Percentiles rank a stretch among this genome's conserved stretches.
Evolutionary conservation across 1,140 invertebrate species (phyloP).

Genomic region (Augochlora pura): DNA sequence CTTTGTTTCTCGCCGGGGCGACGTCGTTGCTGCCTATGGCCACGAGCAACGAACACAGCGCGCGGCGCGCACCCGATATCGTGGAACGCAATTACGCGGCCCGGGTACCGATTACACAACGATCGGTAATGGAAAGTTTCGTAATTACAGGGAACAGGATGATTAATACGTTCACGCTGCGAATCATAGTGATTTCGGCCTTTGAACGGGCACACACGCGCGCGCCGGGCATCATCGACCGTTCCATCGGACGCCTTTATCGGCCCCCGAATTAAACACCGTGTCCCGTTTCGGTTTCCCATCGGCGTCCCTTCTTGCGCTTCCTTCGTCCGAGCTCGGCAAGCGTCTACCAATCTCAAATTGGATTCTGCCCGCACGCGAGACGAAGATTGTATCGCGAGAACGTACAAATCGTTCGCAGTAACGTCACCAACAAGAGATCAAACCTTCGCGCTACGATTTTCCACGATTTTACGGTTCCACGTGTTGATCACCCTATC

Average conservation of each 20-base stretch:
- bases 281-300: not conserved
- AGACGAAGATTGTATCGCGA: too few species aligned
- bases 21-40: not conserved
- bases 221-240: not conserved
- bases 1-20: slow-evolving; percentile 16
- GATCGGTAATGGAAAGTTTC: slow-evolving; percentile 44
- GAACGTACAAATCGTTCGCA: too few species aligned
- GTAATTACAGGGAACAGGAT: slow-evolving; percentile 30
- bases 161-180: slow-evolving; percentile 38
- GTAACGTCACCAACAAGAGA: too few species aligned
- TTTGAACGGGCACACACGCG: not conserved
- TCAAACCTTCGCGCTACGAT: too few species aligned
- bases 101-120: slow-evolving; percentile 35
- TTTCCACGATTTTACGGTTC: too few species aligned
- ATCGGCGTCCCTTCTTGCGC: too few species aligned
- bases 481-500: too few species aligned
- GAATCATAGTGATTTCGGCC: slow-evolving; percentile 43
- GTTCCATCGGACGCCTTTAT: slow-evolving; percentile 5
- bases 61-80: slow-evolving; percentile 1
- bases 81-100: slow-evolving; percentile 24
- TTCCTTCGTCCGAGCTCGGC: too few species aligned
- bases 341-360: too few species aligned
- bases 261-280: not conserved
- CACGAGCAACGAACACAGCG: not conserved
- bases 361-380: too few species aligned